Base-by-base conservation (phyloP, 2,113 vertebrate species). In the Ochotona curzoniae region DNA sequence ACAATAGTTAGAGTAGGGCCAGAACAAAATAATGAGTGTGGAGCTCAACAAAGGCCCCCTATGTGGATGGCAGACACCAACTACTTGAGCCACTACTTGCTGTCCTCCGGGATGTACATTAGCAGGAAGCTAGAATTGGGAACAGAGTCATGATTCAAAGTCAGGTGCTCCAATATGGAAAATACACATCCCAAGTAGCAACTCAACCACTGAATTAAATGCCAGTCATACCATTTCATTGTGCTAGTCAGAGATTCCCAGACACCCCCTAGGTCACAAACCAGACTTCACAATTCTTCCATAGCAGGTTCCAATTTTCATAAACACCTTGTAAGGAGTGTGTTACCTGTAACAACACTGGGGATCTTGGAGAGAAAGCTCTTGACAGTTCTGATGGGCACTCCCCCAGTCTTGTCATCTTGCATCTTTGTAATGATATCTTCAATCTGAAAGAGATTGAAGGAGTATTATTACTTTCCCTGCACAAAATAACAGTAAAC, bases 281-380 rank as follows among this genome's bases (percentile, higher is more conserved):
- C 25, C 47, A 78, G 69, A 80, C 28, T 47, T 74, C 2, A n/a
- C 1, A 51, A 30, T 20, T 51, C 35, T 83, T 83, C 49, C 91
- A 2, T 0, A n/a, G 63, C 12, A 0, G 15, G 30, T 26, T 12
- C 57, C 83, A 64, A n/a, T 1, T 5, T 54, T 2, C 14, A 94
- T 7, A 38, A 76, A 13, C 2, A 61, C 18, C 28, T 63, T 93
- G 5, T 21, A 51, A 88, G 10, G 1, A 2, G 7, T 0, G 38
- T 30, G 38, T 98, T 97, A 99, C 99, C 99, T 18, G 99, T 99
- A 88, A 99, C 99, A 1, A 99, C 99, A 38, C 99, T 99, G 96
- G 99, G 99, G 97, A 99, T 99, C 98, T 99, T 99, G 91, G 99
- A 99, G 96, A 99, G 98, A 97, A 99, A 99, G 97, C 99, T 99